Evolutionary conservation across 2,797 vertebrate genomes (phyloP), one percentile per base, ranked within the genome.

Genomic region (Babyrousa celebensis): DNA sequence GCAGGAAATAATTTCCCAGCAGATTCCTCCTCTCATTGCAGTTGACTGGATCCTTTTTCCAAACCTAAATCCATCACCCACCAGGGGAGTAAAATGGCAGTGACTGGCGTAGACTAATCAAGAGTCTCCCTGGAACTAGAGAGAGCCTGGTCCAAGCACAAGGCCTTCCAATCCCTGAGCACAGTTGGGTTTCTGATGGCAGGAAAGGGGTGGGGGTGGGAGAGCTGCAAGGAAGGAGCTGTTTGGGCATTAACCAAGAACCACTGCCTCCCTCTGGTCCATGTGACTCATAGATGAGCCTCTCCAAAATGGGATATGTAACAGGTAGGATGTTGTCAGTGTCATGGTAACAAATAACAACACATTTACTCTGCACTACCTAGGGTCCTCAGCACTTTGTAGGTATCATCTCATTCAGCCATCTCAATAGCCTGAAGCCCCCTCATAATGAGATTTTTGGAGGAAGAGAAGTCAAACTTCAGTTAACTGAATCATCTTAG

Each of bases 281-380:
- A 1, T 4, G 23, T 11, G n/a, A 60, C 27, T 32, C 48, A 32
- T 1, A 10, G 10, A 36, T 0, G 18, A 63, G 48, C 43, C n/a
- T 65, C 29, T 78, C 29, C 54, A 36, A 65, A 27, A 23, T 5
- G 40, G 32, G 23, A 5, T 0, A 4, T 12, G 4, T 43, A 23
- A 62, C 4, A 43, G 56, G 68, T 0, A 68, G 27, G 43, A 14
- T 16, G 21, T 0, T 54, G 10, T 25, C 5, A 1, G 52, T 18
- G 52, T 65, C 3, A 4, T 0, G 3, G 16, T 6, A 18, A 25
- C 1, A 12, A 14, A 8, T 48, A 32, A 29, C 27, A 40, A 40
- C 0, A 2, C n/a, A 77, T 16, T 32, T n/a, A 8, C 52, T 75
- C 18, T 36, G 23, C 12, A 1, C 75, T 29, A 80, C 0, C 6